Conservation (phyloP, 2,888 invertebrate species). For the Macrophya annulata region DNA sequence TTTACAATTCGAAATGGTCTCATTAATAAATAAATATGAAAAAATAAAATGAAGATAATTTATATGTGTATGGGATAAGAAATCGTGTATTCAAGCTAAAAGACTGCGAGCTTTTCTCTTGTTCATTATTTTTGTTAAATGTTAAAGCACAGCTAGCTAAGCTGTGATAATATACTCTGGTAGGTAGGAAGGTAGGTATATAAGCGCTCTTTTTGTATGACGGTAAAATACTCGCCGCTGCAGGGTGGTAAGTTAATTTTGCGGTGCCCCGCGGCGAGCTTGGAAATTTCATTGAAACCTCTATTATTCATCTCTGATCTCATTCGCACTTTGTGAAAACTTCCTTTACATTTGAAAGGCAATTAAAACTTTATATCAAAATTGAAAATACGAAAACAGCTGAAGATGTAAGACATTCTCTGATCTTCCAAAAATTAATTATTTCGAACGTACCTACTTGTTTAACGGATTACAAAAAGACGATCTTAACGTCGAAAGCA, state of each 20-base stretch:
- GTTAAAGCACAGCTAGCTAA: neutral
- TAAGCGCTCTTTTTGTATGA: constrained; percentile 46
- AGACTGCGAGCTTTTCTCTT: neutral
- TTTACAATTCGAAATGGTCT: neutral
- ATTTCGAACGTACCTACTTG: neutral
- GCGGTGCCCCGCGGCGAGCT: constrained; percentile 78
- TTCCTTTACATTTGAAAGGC: constrained; percentile 50
- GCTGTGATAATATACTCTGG: constrained; percentile 31
- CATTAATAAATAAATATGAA: neutral
- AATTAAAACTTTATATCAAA: constrained; percentile 48
- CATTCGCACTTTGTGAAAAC: constrained; percentile 44
- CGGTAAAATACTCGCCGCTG: constrained; percentile 59
- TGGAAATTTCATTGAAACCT: constrained; percentile 79
- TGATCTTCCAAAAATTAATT: neutral
- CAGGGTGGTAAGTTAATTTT: constrained; percentile 76
- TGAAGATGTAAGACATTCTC: neutral
- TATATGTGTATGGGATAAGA: neutral
- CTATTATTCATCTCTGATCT: constrained; percentile 76
- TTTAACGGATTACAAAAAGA: neutral
- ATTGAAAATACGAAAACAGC: constrained; percentile 33
- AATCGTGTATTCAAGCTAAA: neutral
- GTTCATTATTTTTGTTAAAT: constrained; percentile 29
- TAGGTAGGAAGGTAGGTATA: constrained; percentile 3
- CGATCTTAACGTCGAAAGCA: neutral
- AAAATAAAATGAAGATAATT: neutral